These are phyloP conservation scores for Yponomeuta cagnagella DNA, from an alignment of 2,888 invertebrate genomes.

Conservation along the genomic window DNA sequence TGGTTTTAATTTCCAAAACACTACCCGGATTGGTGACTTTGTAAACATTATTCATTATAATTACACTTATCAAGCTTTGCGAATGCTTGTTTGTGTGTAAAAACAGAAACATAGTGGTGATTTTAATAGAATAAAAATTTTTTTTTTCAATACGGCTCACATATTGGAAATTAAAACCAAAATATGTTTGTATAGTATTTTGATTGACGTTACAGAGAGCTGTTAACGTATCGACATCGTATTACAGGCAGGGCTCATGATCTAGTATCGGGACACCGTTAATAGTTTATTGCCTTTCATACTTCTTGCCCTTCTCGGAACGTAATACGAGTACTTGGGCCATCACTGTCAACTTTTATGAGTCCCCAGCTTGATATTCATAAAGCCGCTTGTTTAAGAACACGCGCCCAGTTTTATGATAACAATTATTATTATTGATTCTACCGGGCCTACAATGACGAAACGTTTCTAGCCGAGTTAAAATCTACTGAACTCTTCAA, in stretches of 20 bases:
- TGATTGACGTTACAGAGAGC: too few species aligned
- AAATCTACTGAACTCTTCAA: background rate
- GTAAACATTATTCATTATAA: too few species aligned
- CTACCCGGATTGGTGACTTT: too few species aligned
- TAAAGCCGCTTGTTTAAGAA: slow-evolving; percentile 29
- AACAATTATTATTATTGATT: slow-evolving; percentile 13
- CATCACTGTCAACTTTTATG: slow-evolving; percentile 68
- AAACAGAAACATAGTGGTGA: too few species aligned
- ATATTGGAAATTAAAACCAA: too few species aligned
- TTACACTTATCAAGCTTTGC: too few species aligned
- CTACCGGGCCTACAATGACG: slow-evolving; percentile 7
- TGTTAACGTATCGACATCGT: background rate
- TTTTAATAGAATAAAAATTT: too few species aligned
- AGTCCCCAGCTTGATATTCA: slow-evolving; percentile 52
- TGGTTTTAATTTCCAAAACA: too few species aligned
- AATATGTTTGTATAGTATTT: too few species aligned
- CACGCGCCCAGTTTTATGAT: slow-evolving; percentile 6
- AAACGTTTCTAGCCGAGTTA: slow-evolving; percentile 1
- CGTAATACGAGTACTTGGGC: slow-evolving; percentile 60
- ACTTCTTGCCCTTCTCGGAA: slow-evolving; percentile 30
- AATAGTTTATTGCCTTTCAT: slow-evolving; percentile 63
- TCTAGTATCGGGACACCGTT: slow-evolving; percentile 36
- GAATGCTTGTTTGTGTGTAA: too few species aligned
- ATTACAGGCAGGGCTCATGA: background rate
- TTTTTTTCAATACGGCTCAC: too few species aligned